These are phyloP conservation scores for Aphelenchoides fujianensis DNA, from an alignment of 1,140 invertebrate genomes.

Conservation along the genomic window DNA sequence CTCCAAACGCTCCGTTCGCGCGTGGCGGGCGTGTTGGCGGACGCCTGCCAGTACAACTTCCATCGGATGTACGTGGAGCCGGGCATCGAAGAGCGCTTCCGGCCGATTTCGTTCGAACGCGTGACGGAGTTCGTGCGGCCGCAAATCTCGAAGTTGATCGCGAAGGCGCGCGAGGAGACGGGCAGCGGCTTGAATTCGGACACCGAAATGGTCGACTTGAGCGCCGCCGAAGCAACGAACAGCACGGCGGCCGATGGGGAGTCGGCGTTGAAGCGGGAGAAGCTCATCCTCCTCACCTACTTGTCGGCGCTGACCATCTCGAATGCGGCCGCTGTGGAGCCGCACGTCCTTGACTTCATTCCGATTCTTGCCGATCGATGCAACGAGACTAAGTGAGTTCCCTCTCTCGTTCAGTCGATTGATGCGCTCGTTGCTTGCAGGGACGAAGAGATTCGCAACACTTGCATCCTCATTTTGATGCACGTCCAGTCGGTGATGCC, in stretches of 20 bases:
- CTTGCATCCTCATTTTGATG: slow-evolving; percentile 70
- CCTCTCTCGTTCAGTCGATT: slow-evolving; percentile 64
- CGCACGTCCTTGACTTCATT: slow-evolving; percentile 48
- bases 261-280: slow-evolving; percentile 8
- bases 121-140: slow-evolving; percentile 21
- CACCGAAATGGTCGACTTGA: slow-evolving; percentile 13
- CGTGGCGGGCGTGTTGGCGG: slow-evolving; percentile 64
- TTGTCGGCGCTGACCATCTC: slow-evolving; percentile 25
- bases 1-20: slow-evolving; percentile 76
- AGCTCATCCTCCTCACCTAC: slow-evolving; percentile 3
- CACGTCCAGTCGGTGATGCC: slow-evolving; percentile 51
- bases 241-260: slow-evolving; percentile 3
- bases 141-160: slow-evolving; percentile 16
- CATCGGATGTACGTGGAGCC: slow-evolving; percentile 4
- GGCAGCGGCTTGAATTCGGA: neutral
- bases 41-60: slow-evolving; percentile 38
- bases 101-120: slow-evolving; percentile 6
- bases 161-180: neutral
- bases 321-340: slow-evolving; percentile 32
- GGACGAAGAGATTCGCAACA: slow-evolving; percentile 76
- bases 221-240: no score
- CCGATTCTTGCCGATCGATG: slow-evolving; percentile 49
- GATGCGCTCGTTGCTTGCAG: slow-evolving; percentile 69
- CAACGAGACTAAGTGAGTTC: slow-evolving; percentile 50
- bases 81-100: slow-evolving; percentile 25